Conservation (phyloP, 1,140 invertebrate genomes). For the Pectinophora gossypiella region DNA sequence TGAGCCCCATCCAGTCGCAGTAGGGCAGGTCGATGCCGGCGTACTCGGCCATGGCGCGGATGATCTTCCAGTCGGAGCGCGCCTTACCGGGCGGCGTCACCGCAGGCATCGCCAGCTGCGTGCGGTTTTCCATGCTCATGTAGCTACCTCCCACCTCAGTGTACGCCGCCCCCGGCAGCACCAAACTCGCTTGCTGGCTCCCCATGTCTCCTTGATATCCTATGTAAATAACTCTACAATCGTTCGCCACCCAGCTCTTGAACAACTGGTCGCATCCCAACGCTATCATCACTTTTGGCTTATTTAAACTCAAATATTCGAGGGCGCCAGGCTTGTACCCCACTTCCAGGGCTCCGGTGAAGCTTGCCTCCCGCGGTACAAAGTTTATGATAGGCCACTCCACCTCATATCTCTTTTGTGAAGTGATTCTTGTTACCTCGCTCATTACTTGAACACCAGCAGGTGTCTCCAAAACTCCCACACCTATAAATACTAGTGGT, state of each 20-base stretch:
- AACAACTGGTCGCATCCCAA: constrained; percentile 61
- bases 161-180: constrained; percentile 86
- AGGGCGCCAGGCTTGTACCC: constrained; percentile 52
- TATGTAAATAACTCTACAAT: constrained; percentile 53
- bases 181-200: constrained; percentile 81
- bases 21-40: constrained; percentile 41
- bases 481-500: constrained; percentile 82
- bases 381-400: constrained; percentile 48
- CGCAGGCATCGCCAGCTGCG: constrained; percentile 52
- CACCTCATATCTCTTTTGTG: constrained; percentile 7
- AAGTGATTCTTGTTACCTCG: constrained; percentile 60
- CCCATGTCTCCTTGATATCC: constrained; percentile 87
- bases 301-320: constrained; percentile 19
- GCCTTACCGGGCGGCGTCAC: constrained; percentile 54
- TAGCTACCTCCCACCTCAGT: constrained; percentile 77
- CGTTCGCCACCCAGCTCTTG: constrained; percentile 28
- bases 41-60: constrained; percentile 51
- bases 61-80: constrained; percentile 59
- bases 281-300: constrained; percentile 40
- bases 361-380: constrained; percentile 56
- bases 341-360: constrained; percentile 51
- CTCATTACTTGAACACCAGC: constrained; percentile 71
- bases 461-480: constrained; percentile 68
- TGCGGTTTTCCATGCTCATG: constrained; percentile 58
- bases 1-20: constrained; percentile 33